Evolutionary conservation across 2,888 invertebrate genomes (phyloP).

Genomic region (Selenia dentaria): DNA sequence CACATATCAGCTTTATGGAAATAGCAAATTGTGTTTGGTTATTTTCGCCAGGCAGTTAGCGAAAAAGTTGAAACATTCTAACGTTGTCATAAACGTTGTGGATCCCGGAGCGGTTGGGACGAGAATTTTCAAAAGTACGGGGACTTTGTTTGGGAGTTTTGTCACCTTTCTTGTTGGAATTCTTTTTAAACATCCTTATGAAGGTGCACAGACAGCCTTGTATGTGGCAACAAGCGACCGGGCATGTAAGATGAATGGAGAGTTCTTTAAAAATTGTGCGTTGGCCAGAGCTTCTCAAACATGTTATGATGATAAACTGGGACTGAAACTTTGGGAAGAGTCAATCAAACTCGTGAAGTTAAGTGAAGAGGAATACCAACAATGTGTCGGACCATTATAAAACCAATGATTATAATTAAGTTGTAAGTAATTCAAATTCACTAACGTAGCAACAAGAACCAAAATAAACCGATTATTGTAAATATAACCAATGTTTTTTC

Average conservation of each 20-base stretch:
- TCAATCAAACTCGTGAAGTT: constrained; percentile 88
- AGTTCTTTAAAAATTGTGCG: constrained; percentile 91
- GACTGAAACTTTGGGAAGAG: constrained; percentile 91
- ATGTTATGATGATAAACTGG: constrained; percentile 86
- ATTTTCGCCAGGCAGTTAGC: constrained; percentile 90
- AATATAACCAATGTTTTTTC: no score
- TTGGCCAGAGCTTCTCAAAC: constrained; percentile 83
- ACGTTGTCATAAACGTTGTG: constrained; percentile 90
- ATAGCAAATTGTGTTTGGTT: constrained; percentile 89
- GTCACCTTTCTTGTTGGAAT: constrained; percentile 85
- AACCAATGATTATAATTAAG: no score
- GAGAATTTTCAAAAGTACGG: constrained; percentile 86
- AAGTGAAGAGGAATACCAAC: constrained; percentile 86
- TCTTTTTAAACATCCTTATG: constrained; percentile 89
- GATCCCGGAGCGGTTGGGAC: constrained; percentile 94
- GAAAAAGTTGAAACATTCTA: constrained; percentile 84
- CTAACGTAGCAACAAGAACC: no score
- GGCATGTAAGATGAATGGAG: constrained; percentile 87
- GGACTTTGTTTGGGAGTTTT: constrained; percentile 80
- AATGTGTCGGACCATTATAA: constrained; percentile 69
- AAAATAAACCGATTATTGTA: no score
- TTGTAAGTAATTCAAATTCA: no score
- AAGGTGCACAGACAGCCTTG: constrained; percentile 93
- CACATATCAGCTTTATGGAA: constrained; percentile 81
- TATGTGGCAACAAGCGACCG: constrained; percentile 89